A percentile compares a stretch with the other conserved stretches of the same genome.
These are phyloP conservation scores for Eristalinus sepulchralis DNA, from an alignment of 2,888 invertebrate genomes.

Conservation along the genomic window DNA sequence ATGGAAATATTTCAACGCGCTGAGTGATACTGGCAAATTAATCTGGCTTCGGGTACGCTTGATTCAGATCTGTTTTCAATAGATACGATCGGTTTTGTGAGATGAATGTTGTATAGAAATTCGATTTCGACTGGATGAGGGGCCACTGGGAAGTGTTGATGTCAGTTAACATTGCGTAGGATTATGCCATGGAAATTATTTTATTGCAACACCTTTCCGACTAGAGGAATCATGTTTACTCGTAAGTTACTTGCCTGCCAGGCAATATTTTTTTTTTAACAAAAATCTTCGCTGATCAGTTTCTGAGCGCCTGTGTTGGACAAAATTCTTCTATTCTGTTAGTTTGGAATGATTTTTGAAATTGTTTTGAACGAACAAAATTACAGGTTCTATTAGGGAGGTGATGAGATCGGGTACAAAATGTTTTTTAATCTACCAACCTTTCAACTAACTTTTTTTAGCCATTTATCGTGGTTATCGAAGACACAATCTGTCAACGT, in stretches of 20 bases:
- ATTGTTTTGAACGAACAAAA: too few species aligned
- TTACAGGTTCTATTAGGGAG: too few species aligned
- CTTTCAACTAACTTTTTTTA: too few species aligned
- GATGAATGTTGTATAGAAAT: slow-evolving; percentile 20
- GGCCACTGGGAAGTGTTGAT: neutral
- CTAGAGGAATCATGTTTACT: neutral
- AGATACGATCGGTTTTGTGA: slow-evolving; percentile 38
- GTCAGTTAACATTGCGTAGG: neutral
- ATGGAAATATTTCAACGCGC: slow-evolving; percentile 33
- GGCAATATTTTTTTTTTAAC: neutral
- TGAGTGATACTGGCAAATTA: slow-evolving; percentile 56
- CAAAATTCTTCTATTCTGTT: too few species aligned
- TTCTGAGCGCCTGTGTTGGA: too few species aligned
- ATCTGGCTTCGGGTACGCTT: slow-evolving; percentile 62
- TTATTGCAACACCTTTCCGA: neutral
- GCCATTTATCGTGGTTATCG: too few species aligned
- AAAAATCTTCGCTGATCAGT: too few species aligned
- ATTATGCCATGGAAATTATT: neutral
- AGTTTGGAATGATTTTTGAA: too few species aligned
- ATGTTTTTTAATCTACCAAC: too few species aligned
- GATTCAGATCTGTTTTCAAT: slow-evolving; percentile 42
- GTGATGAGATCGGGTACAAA: too few species aligned
- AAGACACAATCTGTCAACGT: too few species aligned
- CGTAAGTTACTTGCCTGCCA: neutral
- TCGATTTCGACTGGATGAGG: slow-evolving; percentile 3